Evolutionary conservation across 2,113 vertebrate genomes (phyloP), one percentile per base, ranked within the genome.

Genomic region (Sturnira hondurensis): DNA sequence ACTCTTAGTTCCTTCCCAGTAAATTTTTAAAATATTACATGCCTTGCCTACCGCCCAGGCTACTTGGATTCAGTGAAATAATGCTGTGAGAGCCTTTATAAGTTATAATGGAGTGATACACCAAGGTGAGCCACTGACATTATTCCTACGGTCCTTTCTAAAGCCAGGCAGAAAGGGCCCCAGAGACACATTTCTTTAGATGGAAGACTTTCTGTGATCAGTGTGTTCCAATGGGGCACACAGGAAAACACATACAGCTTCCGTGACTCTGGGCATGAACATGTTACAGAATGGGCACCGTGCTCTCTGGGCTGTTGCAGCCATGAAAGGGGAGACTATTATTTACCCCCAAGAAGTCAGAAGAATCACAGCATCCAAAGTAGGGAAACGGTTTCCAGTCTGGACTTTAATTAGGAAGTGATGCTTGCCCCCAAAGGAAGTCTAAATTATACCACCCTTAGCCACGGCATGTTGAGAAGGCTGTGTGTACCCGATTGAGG

Each of bases 331-430:
- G 33, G 12, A 78, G 11, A 52, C 15, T 33, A 22, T 50, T 70
- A 63, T 68, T 65, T 80, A 92, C 26, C 50, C 17, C 38, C n/a
- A 91, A 7, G 14, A 94, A 90, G 31, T 81, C 47, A 84, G n/a
- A 91, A 54, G 45, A 41, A 92, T 56, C 17, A 31, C 4, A 91
- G 1, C 22, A 78, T 45, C 58, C 20, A 89, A 86, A 84, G 38
- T 13, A 90, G 24, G 26, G 24, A 82, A 47, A 76, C 2, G 10
- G 10, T 65, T 96, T 94, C 89, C 41, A 85, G 68, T 70, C 80
- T 81, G 22, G 24, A 80, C 10, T 93, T 87, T 90, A 94, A 74
- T 91, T 74, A 93, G 36, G 20, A 81, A 91, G 28, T 88, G 26
- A 80, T 31, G 70, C 73, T 86, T 77, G 28, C 33, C 77, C 68